Evolutionary conservation across 2,797 vertebrate genomes (phyloP), one percentile per base, ranked within the genome.

Genomic region (Lacerta agilis): DNA sequence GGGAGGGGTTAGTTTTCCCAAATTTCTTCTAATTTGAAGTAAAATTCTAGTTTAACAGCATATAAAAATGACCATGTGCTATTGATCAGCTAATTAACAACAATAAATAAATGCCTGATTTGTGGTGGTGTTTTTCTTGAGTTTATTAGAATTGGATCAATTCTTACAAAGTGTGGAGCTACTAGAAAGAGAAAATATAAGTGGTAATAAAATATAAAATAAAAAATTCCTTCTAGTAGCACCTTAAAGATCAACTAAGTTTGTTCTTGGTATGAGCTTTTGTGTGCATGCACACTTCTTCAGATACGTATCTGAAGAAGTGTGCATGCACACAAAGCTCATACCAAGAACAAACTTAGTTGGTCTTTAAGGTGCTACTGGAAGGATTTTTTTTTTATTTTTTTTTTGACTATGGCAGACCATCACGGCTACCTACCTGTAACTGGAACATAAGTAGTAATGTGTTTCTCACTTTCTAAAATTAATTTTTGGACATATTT

Each of bases 401-500:
- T 33, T 33, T 33, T 33, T 33, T 33, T 2, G 33, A 33, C 33
- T 33, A 33, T 33, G 33, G 33, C 33, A 33, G 33, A 33, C 33
- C 33, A 33, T 33, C 33, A 33, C 33, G 33, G 33, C 33, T 33
- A 33, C 33, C 33, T 33, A 33, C 33, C 33, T 33, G 33, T 33
- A 33, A 33, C 33, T 33, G 33, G 33, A 33, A 33, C 33, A 33
- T 33, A 33, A 95, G 92, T 93, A 95, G 92, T 94, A 96, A 87
- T 79, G 79, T 97, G 95, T 96, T 95, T 96, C 93, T 97, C 91
- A 91, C 92, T 96, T 96, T 95, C 89, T 93, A 95, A 97, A 97
- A 98, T 98, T 99, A 98, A 99, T 98, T 95, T 98, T 98, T 98
- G 98, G 97, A 98, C 97, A 93, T 98, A 97, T 98, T 98, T 98